A percentile compares a stretch with the other conserved stretches of the same genome.
phyloP scores from a whole-genome alignment of 2,797 vertebrate species.

The Galago senegalensis region DNA sequence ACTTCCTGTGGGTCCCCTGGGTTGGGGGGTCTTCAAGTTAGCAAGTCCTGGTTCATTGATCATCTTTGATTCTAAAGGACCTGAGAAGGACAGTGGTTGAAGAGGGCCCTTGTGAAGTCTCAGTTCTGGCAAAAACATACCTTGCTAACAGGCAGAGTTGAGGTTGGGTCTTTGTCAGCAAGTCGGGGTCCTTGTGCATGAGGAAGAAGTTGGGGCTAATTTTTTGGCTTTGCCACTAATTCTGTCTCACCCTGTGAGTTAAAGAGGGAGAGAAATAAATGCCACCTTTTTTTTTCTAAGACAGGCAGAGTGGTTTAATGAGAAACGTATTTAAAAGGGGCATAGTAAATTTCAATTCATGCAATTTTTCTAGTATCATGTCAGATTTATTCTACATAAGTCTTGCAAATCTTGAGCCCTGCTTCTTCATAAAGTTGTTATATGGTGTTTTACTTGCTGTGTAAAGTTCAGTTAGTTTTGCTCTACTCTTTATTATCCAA shows the following conservation, averaged over 20 bases:
- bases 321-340: conserved; percentile 1
- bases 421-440: conserved; percentile 22
- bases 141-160: background rate
- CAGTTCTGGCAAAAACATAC: background rate
- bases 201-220: background rate
- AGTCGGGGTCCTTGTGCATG: background rate
- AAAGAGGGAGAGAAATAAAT: background rate
- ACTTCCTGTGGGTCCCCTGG: background rate
- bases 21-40: background rate
- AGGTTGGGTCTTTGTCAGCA: background rate
- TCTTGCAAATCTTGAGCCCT: background rate
- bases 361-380: background rate
- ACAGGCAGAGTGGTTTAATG: background rate
- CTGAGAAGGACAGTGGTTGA: background rate
- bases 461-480: background rate
- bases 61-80: conserved; percentile 21
- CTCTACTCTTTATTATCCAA: background rate
- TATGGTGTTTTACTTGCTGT: conserved; percentile 7
- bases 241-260: background rate
- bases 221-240: background rate
- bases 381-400: conserved; percentile 23
- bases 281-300: background rate
- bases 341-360: background rate
- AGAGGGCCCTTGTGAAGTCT: background rate
- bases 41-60: background rate